Base-by-base conservation (phyloP, 2,797 vertebrate genomes). In the Oreortyx pictus region DNA sequence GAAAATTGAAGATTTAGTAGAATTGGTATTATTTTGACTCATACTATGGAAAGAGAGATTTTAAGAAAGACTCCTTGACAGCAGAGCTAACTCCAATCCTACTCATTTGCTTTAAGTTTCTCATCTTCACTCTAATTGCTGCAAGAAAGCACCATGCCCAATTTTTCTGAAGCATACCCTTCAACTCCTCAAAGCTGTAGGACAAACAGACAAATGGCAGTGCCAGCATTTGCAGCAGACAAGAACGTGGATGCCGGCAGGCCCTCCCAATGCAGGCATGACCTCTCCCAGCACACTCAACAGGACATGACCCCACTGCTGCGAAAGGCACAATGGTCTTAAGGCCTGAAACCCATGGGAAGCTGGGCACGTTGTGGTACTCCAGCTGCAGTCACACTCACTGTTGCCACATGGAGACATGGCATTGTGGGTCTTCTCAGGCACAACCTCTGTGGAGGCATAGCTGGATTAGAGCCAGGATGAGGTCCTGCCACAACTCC, bases 21-120 rank as follows among this genome's bases (percentile, higher is more conserved):
- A 84, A 56, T 74, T 10, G 19, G 7, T 41, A 87, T 77, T 82
- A 92, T 83, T 89, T 90, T 89, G 50, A 81, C 17, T 77, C 20
- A 57, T 60, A 65, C 49, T 82, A 80, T 6, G 29, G 77, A 88
- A 86, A 50, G 47, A 82, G 44, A 85, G 62, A 81, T 33, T 66
- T 88, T 89, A 82, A 84, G 62, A 83, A 86, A 91, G 80, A 67
- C 46, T 59, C n/a, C 54, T 65, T 78, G 73, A 70, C 56, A 78
- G 76, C 46, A 75, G 43, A 76, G 12, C 61, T 88, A 80, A 82
- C 12, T 61, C 50, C 87, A 90, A 81, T 89, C 15, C 12, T 85
- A 88, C 67, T 86, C 33, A 35, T n/a, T 89, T 80, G 29, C 33
- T 67, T 76, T 13, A 88, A 57, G 33, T 59, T 86, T 86, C 29